Evolutionary conservation across 2,797 vertebrate species (phyloP), one percentile per base, ranked within the genome.

Genomic region (Sebastes hubbsi): DNA sequence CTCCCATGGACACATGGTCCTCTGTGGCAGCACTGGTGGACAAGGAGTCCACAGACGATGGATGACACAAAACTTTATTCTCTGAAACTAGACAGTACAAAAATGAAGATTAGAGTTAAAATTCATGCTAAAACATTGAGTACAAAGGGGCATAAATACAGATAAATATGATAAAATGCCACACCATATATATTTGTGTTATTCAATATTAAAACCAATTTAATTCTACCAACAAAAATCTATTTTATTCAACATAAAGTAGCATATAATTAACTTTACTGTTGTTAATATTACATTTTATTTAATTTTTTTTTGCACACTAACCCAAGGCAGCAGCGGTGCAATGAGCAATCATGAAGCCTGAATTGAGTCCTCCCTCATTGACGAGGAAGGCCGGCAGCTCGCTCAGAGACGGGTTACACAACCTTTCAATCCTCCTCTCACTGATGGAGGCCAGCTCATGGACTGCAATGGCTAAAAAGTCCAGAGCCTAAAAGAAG

Each of bases 301-400:
- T 14, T 56, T 30, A 2, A 3, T n/a, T 25, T 63, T 25, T 24
- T 42, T 64, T 61, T 60, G 36, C 13, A 59, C 61, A 90, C 97
- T 92, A 74, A 99, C 98, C 97, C 42, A 99, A 94, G 56, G 98
- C 92, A 5, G 99, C 99, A 3, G 99, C 98, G 0, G 99, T 98
- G 87, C 99, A 99, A 90, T 99, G 99, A 13, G 99, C 99, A 14
- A 99, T 99, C 99, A 99, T 99, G 92, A 99, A 99, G 2, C 99
- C 99, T 0, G 98, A 99, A 94, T 99, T 99, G 78, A 99, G 96
- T 8, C 99, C 99, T 13, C 99, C 99, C 88, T 99, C 98, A 0
- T 97, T 97, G 84, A 99, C 99, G 55, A 99, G 95, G 93, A 99
- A 99, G 4, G 98, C 96, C n/a, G 98, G 99, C 75, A 99, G 94